Evolutionary conservation across 2,797 vertebrate genomes (phyloP), one percentile per base, ranked within the genome.

Genomic region (Etheostoma nigrum): DNA sequence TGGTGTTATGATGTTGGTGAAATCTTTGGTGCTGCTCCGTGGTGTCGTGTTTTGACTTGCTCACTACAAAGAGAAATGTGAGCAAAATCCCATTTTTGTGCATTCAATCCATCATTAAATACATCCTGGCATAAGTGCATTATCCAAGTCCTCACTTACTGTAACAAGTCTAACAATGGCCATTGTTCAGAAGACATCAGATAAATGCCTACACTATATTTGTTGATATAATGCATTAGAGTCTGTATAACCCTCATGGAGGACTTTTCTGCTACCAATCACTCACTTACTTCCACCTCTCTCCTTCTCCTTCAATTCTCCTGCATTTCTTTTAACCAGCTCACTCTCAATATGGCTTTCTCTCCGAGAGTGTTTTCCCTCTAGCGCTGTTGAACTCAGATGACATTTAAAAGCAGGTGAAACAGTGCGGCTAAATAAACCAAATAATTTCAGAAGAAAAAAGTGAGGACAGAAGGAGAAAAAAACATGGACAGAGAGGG

Each of bases 401-500:
- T 82, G 83, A 87, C 69, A 79, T 91, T 88, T 87, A 79, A 68
- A 87, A 67, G 77, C 68, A 82, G 84, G 82, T 83, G 66, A 86
- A 82, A 82, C 59, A 88, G 70, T 59, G 72, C 74, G 80, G 71
- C 81, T 57, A 87, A 89, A 89, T 78, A 87, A 85, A 65, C 78
- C 73, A 84, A 60, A 78, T 45, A 65, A 67, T 75, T 81, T 74
- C 52, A 65, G 63, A 68, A 73, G 59, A 78, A 61, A 61, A 76
- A 25, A 61, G 44, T 6, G 25, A 60, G 62, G 72, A 51, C 60
- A 51, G 57, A 69, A 47, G 67, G 48, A 76, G 47, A 74, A 60
- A 72, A 74, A 76, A 76, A 75, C 33, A 21, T 13, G 59, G 60
- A 71, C 30, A 18, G 11, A 57, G 63, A 69, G 40, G 53, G 47